Evolutionary conservation across 2,888 invertebrate genomes (phyloP).

Genomic region (Megamerina dolium): DNA sequence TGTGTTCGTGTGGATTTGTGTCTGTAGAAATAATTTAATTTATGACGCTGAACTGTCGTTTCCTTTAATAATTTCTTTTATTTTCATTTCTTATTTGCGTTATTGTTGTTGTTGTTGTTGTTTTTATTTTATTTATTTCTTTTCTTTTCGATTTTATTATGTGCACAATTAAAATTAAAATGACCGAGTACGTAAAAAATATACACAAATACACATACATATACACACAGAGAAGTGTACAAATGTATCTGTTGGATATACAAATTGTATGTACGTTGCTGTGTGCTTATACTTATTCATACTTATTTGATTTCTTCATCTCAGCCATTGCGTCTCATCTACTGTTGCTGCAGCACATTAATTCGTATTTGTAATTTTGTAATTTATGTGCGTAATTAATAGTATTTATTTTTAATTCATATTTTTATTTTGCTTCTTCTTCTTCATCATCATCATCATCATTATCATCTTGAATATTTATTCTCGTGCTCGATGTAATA

Average conservation of each 20-base stretch:
- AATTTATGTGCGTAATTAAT: slow-evolving; percentile 26
- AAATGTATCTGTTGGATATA: too few species aligned
- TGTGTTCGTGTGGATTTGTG: too few species aligned
- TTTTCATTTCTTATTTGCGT: neutral
- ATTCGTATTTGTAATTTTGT: neutral
- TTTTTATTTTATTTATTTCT: too few species aligned
- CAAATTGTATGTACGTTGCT: too few species aligned
- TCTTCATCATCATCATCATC: neutral
- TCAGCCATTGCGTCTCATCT: too few species aligned
- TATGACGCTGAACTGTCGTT: slow-evolving; percentile 5
- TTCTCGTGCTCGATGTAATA: too few species aligned
- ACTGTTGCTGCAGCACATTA: neutral
- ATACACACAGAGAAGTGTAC: neutral
- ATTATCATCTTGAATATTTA: too few species aligned
- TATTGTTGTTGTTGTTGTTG: too few species aligned
- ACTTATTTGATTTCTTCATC: too few species aligned
- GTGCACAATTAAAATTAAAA: slow-evolving; percentile 12
- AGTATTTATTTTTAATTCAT: slow-evolving; percentile 30
- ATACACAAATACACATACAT: neutral
- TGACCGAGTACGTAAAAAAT: neutral
- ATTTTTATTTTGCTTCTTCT: slow-evolving; percentile 15
- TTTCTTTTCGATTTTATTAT: slow-evolving; percentile 1
- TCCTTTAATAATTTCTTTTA: slow-evolving; percentile 3
- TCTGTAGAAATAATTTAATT: slow-evolving; percentile 15
- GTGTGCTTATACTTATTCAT: too few species aligned